Base-by-base conservation (phyloP, 2,888 invertebrate species). In the Acanthacorydalis orientalis region DNA sequence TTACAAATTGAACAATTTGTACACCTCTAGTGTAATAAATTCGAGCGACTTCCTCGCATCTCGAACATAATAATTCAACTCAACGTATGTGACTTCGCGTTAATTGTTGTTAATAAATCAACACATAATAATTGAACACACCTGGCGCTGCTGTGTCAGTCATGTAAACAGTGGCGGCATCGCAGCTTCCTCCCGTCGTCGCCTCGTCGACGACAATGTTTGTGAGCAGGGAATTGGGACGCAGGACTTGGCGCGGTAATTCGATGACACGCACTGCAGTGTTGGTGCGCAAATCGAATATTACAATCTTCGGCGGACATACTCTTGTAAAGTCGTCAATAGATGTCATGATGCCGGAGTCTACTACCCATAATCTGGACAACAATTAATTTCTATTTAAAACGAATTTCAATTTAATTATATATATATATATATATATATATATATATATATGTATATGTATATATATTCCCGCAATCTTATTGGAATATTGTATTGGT, bases 131-230 rank as follows among this genome's bases (percentile, higher is more conserved):
- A n/a, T n/a, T n/a, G n/a, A n/a, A n/a, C n/a, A 37, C 14, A 81
- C 85, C 85, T 57, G 86, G 83, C 49, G 83, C 83, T 31, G 84
- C 81, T 1, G 87, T 87, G 60, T 89, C 88, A 31, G 78, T 76
- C 55, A 88, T 83, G 64, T 89, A 89, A 0, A 80, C 77, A 58
- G 82, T 83, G 11, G 83, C 77, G 55, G 83, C 75, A 58, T 88
- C 87, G 57, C 88, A 89, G 1, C 74, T 72, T 34, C 73, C 69
- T 15, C 74, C 69, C 1, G 77, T 71, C 9, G 76, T 69, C 1
- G 75, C 76, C 58, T 87, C 85, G 57, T 88, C 88, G 50, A 89
- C 72, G 12, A 85, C 73, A 50, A 89, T 59, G 66, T 88, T 89
- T 14, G 88, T 87, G 50, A 85, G 73, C 15, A 89, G 68, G 0